These are phyloP conservation scores for Cebus imitator DNA, from an alignment of 2,113 vertebrate species.

Conservation along the genomic window DNA sequence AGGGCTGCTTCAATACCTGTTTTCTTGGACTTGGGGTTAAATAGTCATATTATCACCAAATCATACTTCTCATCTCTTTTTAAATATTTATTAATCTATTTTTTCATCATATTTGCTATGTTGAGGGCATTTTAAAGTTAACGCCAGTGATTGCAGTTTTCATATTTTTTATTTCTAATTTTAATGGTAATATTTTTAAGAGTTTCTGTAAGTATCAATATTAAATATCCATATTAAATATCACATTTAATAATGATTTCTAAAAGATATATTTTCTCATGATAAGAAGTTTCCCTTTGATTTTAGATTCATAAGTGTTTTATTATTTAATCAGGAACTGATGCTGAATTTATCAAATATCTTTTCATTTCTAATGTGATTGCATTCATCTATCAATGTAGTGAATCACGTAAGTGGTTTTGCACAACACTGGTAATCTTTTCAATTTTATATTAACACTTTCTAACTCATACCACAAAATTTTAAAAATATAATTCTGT, in stretches of 20 bases:
- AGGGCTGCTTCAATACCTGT: neutral
- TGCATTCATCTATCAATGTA: neutral
- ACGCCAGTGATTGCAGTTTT: neutral
- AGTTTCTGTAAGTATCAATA: neutral
- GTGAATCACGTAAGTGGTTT: neutral
- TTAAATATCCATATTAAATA: neutral
- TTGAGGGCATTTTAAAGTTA: neutral
- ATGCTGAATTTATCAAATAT: neutral
- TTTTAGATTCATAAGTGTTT: constrained; percentile 2
- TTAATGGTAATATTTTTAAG: neutral
- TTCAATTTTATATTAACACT: neutral
- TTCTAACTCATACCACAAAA: neutral
- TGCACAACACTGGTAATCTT: neutral
- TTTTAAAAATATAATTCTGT: neutral
- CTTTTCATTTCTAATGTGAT: neutral
- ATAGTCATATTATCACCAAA: neutral
- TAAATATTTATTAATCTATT: neutral
- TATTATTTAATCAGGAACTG: constrained; percentile 11
- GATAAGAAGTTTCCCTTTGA: neutral
- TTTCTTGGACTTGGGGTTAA: neutral
- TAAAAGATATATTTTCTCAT: neutral
- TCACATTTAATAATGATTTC: neutral
- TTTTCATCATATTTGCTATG: neutral
- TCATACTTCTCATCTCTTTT: neutral
- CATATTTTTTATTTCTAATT: neutral